A percentile compares a stretch with the other conserved stretches of the same genome.
Conservation (phyloP, 2,888 invertebrate genomes). For the Lamellibrachia satsuma region DNA sequence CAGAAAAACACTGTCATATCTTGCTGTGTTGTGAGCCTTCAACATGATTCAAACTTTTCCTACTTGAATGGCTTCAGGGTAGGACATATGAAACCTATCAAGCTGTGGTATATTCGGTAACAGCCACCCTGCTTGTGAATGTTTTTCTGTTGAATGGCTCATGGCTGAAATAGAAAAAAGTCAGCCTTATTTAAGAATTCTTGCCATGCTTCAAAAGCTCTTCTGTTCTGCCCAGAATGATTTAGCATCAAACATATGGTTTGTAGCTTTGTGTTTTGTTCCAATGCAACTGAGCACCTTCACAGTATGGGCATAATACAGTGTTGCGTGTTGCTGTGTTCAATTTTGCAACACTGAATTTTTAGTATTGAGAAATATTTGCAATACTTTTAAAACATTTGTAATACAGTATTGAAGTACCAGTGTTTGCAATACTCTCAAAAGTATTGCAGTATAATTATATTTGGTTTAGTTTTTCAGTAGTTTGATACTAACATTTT, state of each 20-base stretch:
- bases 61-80: neutral
- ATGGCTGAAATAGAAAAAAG: neutral
- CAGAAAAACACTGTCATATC: conserved; percentile 6
- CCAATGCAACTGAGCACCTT: neutral
- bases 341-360: neutral
- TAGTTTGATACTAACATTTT: neutral
- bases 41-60: neutral
- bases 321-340: neutral
- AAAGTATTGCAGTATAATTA: neutral
- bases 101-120: neutral
- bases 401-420: neutral
- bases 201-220: neutral
- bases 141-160: neutral
- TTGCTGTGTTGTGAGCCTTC: neutral
- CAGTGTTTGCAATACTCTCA: neutral
- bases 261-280: neutral
- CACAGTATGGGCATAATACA: neutral
- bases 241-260: neutral
- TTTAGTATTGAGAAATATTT: neutral
- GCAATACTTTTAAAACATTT: neutral
- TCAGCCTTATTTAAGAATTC: neutral
- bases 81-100: neutral
- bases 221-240: neutral
- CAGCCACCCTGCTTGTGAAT: neutral
- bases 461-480: neutral